Percentiles rank a stretch among this genome's conserved stretches.
These are phyloP conservation scores for Amblyopsis rosae DNA, from an alignment of 2,113 vertebrate species.

Conservation along the genomic window DNA sequence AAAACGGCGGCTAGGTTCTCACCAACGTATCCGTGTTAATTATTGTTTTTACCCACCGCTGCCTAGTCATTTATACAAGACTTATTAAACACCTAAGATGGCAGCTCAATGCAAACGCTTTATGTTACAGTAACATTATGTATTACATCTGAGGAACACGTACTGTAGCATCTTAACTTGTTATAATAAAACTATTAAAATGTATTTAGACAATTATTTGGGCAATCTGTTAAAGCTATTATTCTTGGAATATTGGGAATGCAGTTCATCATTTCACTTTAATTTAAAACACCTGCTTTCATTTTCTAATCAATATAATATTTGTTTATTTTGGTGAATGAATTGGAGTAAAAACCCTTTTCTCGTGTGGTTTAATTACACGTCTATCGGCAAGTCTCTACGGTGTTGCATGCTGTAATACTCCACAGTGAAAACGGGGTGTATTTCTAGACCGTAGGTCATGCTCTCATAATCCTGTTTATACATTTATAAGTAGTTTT, in stretches of 20 bases:
- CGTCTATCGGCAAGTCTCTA: background rate
- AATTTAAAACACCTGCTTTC: background rate
- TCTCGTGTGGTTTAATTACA: constrained; percentile 1
- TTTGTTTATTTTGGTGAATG: background rate
- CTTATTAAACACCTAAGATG: too few species aligned
- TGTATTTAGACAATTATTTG: too few species aligned
- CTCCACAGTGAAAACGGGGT: constrained; percentile 47
- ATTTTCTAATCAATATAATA: background rate
- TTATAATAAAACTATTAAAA: too few species aligned
- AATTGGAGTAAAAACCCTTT: background rate
- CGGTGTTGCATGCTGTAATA: constrained; percentile 47
- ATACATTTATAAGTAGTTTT: constrained; percentile 75
- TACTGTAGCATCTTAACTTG: too few species aligned
- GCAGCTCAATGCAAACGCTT: too few species aligned
- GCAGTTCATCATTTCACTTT: background rate
- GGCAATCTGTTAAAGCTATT: background rate
- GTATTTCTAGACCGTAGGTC: constrained; percentile 61
- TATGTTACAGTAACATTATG: too few species aligned
- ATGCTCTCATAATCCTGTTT: constrained; percentile 62
- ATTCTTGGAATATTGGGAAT: background rate
- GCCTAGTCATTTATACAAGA: too few species aligned
- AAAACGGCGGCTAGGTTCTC: too few species aligned
- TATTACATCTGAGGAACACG: too few species aligned
- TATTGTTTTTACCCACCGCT: too few species aligned
- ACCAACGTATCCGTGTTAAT: too few species aligned